Base-by-base conservation (phyloP, 2,888 invertebrate genomes). In the Entomobrya multifasciata region DNA sequence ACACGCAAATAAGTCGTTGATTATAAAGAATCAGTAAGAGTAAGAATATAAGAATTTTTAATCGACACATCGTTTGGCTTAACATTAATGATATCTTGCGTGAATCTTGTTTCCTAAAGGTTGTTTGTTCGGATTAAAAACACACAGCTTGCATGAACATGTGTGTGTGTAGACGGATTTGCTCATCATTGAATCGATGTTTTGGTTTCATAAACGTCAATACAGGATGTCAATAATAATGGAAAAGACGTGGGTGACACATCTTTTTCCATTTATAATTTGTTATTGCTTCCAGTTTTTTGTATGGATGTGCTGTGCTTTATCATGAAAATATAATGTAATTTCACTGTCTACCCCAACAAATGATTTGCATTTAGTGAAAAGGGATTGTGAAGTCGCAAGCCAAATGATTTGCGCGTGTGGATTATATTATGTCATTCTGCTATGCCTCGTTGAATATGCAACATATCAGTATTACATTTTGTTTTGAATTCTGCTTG, bases 191-290 rank as follows among this genome's bases (percentile, higher is more conserved):
- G 13, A 25, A 5, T 11, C 20, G 70, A 44, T 25, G 13, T 70
- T 67, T 44, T 65, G 20, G 25, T n/a, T 70, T 70, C 15, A 22
- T 25, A 25, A n/a, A 20, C 20, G 44, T 70, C 25, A 47, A 44
- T 47, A 8, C 22, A 25, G 3, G 17, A 20, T 70, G 47, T 22
- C 13, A 62, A 30, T 70, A 70, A 70, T 70, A 27, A 47, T 70
- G 70, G 44, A 0, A 36, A 44, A 47, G 70, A 47, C 36, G n/a
- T 74, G 74, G 52, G 65, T 83, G 83, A 83, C 83, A 76, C 82
- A 83, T 83, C 77, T 83, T 62, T 82, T 74, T 74, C 82, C 82
- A 62, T 65, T 65, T 83, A 22, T 77, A 44, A 0, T 41, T 67
- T 44, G 13, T 2, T 1, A 22, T 30, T n/a, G n/a, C 36, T 74